Evolutionary conservation across 2,888 invertebrate species (phyloP), one percentile per base, ranked within the genome.

Genomic region (Eucriotettix oculatus): DNA sequence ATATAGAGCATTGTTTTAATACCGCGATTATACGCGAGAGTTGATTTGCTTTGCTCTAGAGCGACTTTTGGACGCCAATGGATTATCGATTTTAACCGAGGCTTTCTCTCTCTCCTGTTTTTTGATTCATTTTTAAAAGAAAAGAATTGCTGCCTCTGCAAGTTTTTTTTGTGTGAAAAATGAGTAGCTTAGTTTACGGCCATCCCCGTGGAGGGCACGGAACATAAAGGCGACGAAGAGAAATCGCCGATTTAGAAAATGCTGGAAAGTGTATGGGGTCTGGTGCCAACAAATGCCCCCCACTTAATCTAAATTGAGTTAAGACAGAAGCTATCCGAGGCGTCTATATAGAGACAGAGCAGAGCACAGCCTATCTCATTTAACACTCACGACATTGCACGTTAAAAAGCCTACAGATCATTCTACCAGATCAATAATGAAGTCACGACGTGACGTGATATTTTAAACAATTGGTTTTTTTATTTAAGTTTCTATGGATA

Each of bases 221-320:
- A 29, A 29, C 48, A 48, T 48, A 57, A 60, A 59, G 61, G 59
- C 61, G 58, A 59, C 58, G 60, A 60, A 62, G 62, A 62, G 57
- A 60, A 62, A 62, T 62, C 60, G 56, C 62, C 62, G 62, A 62
- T 62, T 62, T 62, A 62, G 62, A 62, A 60, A 58, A 62, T 60
- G 61, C 64, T 63, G 64, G 63, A 65, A 63, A 61, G 66, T 43
- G 64, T 60, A 57, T 56, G 59, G 63, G 64, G 60, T 63, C 61
- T 62, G 48, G 48, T 48, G 48, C 48, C 48, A 48, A 48, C 48
- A 48, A 48, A 48, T 48, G 48, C 48, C 48, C 14, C 29, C 48
- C 48, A 48, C 48, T 48, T 48, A 48, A 48, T 48, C 48, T 48
- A 48, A 48, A 48, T 48, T 48, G 48, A 48, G 48, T 48, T 48